phyloP scores from a whole-genome alignment of 2,888 invertebrate species.

The Synanthedon andrenaeformis region DNA sequence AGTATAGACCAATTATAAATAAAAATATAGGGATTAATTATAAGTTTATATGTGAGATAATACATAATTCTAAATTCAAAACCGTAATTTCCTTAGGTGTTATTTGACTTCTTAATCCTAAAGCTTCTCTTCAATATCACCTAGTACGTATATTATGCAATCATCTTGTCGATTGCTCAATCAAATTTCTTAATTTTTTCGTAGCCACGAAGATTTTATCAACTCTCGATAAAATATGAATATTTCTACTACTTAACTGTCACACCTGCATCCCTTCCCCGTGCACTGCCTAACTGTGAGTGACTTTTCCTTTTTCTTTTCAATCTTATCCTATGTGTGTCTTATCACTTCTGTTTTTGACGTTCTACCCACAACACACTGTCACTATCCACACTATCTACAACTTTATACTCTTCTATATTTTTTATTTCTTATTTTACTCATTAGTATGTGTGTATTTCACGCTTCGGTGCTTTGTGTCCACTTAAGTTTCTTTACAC shows the following conservation, averaged over 20 bases:
- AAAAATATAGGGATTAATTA: too few species aligned
- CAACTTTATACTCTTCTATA: slow-evolving; percentile 53
- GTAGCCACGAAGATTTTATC: slow-evolving; percentile 56
- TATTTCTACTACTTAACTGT: slow-evolving; percentile 61
- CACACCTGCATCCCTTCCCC: slow-evolving; percentile 62
- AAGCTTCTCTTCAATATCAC: too few species aligned
- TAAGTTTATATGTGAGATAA: too few species aligned
- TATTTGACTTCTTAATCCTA: too few species aligned
- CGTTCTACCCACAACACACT: slow-evolving; percentile 56
- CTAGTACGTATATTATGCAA: slow-evolving; percentile 16
- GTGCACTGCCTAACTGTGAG: slow-evolving; percentile 65
- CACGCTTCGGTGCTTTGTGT: slow-evolving; percentile 65
- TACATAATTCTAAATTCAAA: too few species aligned
- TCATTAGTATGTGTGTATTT: slow-evolving; percentile 32
- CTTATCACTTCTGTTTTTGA: slow-evolving; percentile 45
- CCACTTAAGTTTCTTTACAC: slow-evolving; percentile 52
- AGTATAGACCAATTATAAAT: too few species aligned
- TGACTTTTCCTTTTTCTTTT: slow-evolving; percentile 61
- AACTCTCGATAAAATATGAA: slow-evolving; percentile 52
- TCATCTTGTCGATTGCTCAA: slow-evolving; percentile 41
- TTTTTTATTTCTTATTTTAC: slow-evolving; percentile 25
- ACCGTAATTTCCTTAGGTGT: too few species aligned
- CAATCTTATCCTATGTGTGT: slow-evolving; percentile 44
- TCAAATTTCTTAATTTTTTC: slow-evolving; percentile 46
- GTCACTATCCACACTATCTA: slow-evolving; percentile 63